Evolutionary conservation across 2,888 invertebrate species (phyloP).

Genomic region (Lagria hirta): DNA sequence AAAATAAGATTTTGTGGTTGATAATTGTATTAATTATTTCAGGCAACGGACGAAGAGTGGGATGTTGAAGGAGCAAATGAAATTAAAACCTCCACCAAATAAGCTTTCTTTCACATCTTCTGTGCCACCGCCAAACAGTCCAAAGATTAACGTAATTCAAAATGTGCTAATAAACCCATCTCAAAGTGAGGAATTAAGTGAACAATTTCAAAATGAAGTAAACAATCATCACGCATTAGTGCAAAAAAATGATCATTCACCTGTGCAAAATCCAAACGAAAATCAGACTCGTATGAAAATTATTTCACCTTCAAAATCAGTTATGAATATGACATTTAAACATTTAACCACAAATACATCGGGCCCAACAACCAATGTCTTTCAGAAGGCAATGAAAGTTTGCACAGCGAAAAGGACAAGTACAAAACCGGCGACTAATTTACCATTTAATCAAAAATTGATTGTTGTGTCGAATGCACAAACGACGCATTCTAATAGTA

Average conservation of each 20-base stretch:
- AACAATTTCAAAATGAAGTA: conserved; percentile 29
- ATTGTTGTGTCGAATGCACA: conserved; percentile 53
- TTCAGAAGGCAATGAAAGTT: conserved; percentile 43
- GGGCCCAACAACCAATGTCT: conserved; percentile 36
- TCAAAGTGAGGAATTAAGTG: conserved; percentile 30
- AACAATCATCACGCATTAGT: conserved; percentile 23
- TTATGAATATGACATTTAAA: conserved; percentile 37
- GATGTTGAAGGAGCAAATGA: conserved; percentile 28
- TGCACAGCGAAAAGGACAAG: conserved; percentile 45
- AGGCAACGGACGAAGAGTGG: conserved; percentile 34
- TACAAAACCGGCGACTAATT: conserved; percentile 39
- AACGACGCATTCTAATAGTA: conserved; percentile 48
- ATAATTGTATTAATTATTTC: conserved; percentile 8
- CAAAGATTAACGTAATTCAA: conserved; percentile 50
- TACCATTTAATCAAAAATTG: conserved; percentile 47
- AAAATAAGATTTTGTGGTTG: neutral
- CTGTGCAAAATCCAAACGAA: conserved; percentile 34
- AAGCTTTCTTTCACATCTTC: conserved; percentile 31
- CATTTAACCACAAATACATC: conserved; percentile 26
- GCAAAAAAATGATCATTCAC: conserved; percentile 28
- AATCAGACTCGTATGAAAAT: conserved; percentile 42
- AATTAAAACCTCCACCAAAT: conserved; percentile 28
- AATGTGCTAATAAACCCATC: conserved; percentile 42
- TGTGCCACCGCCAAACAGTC: conserved; percentile 29
- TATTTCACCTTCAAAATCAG: conserved; percentile 38